Percentiles rank a stretch among this genome's conserved stretches.
phyloP scores from a whole-genome alignment of 1,140 invertebrate species.

The Belonocnema kinseyi region DNA sequence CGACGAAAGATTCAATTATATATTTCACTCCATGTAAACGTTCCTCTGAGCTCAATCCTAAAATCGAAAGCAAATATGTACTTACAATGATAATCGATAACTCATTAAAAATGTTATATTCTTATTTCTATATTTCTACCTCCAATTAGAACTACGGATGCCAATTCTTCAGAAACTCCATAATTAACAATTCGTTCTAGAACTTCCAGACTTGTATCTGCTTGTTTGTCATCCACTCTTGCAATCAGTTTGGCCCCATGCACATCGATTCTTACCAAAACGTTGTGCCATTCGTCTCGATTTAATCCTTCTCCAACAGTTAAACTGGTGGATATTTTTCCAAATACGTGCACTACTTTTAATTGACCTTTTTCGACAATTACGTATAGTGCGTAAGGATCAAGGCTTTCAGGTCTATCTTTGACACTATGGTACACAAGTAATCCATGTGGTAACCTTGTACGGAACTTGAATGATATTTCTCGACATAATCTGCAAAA shows the following conservation, averaged over 20 bases:
- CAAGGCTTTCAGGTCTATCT: conserved; percentile 83
- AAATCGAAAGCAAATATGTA: conserved; percentile 16
- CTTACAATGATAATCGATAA: not conserved
- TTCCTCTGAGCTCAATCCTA: conserved; percentile 90
- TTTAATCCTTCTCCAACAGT: conserved; percentile 93
- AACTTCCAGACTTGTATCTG: conserved; percentile 87
- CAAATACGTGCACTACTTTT: conserved; percentile 93
- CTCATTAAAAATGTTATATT: too few species aligned
- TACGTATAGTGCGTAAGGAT: conserved; percentile 91
- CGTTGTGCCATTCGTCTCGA: conserved; percentile 91
- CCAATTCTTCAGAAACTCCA: conserved; percentile 87
- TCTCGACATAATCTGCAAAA: conserved; percentile 85
- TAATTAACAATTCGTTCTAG: conserved; percentile 88
- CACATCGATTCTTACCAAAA: conserved; percentile 89
- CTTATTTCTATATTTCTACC: conserved; percentile 74
- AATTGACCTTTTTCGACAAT: conserved; percentile 92
- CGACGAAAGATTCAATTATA: conserved; percentile 93
- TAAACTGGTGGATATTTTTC: conserved; percentile 88
- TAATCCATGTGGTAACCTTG: conserved; percentile 88
- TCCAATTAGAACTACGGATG: conserved; percentile 91
- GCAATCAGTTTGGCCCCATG: conserved; percentile 87
- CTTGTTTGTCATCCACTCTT: conserved; percentile 87
- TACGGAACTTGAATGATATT: conserved; percentile 92
- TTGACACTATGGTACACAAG: conserved; percentile 93
- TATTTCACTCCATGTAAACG: conserved; percentile 91